phyloP scores from a whole-genome alignment of 2,888 invertebrate genomes.

The Drosophila rubida region DNA sequence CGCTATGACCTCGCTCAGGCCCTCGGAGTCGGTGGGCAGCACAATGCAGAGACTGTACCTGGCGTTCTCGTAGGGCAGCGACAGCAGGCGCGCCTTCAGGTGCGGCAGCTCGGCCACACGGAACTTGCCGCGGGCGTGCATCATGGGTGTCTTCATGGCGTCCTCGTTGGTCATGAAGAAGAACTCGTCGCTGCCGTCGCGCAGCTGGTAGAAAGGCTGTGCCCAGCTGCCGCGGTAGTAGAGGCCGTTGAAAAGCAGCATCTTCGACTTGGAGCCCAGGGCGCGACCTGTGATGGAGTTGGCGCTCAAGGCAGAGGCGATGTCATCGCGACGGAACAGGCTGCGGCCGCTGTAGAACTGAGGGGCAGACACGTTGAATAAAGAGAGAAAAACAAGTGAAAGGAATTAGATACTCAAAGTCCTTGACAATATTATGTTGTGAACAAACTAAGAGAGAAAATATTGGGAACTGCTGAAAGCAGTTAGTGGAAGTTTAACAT shows the following conservation, averaged over 20 bases:
- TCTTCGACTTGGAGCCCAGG: slow-evolving; percentile 85
- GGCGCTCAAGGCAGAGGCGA: slow-evolving; percentile 87
- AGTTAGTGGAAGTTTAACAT: too few species aligned
- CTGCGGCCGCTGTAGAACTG: slow-evolving; percentile 84
- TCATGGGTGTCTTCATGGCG: slow-evolving; percentile 88
- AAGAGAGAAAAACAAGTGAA: not conserved
- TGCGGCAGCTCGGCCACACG: slow-evolving; percentile 87
- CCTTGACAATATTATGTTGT: too few species aligned
- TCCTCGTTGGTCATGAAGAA: slow-evolving; percentile 88
- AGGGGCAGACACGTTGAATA: too few species aligned
- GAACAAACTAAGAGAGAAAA: too few species aligned
- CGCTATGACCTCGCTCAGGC: slow-evolving; percentile 86
- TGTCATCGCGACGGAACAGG: slow-evolving; percentile 86
- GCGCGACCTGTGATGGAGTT: slow-evolving; percentile 87
- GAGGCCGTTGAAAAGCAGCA: slow-evolving; percentile 91
- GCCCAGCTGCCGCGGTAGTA: slow-evolving; percentile 93
- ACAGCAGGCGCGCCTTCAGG: slow-evolving; percentile 89
- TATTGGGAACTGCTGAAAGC: too few species aligned
- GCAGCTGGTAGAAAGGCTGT: slow-evolving; percentile 87
- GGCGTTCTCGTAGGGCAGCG: slow-evolving; percentile 90
- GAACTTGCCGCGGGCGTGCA: slow-evolving; percentile 88
- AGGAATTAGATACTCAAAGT: too few species aligned
- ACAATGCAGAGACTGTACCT: slow-evolving; percentile 87
- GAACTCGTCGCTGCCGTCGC: slow-evolving; percentile 85
- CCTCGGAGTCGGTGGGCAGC: slow-evolving; percentile 87